Base-by-base conservation (phyloP, 1,140 invertebrate genomes). In the Drosophila willistoni region DNA sequence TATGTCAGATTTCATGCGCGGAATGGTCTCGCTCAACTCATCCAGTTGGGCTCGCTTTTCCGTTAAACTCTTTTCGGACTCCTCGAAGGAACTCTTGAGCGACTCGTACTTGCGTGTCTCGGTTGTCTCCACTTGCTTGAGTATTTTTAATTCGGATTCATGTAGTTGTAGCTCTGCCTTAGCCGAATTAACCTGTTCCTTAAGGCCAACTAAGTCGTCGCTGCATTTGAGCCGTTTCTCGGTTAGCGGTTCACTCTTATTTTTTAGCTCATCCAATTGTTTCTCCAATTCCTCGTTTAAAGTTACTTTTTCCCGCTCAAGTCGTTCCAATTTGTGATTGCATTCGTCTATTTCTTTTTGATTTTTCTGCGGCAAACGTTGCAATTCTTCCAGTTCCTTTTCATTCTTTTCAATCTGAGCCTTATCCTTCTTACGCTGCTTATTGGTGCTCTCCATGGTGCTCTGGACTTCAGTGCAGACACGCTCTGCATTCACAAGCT, bases 141-240 rank as follows among this genome's bases (percentile, higher is more conserved):
- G 97, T 19, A 98, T 93, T 86, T 98, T 96, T 4, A 98, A 91
- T 90, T 98, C 95, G 0, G 96, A 96, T 83, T 98, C 95, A 0
- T 96, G 95, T 14, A 98, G 92, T 76, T 96, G 95, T 65, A 95
- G 94, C 82, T 95, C 94, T 3, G 96, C 95, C 83, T 96, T 96
- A 2, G 80, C 79, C 0, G 65, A 9, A 7, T 83, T 87, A 1
- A 89, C 84, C 4, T 64, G 64, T 14, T 74, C 83, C 7, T 89
- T 83, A 1, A 89, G 69, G 0, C 83, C 83, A 7, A 87, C 81
- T 51, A 89, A 17, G 10, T 87, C 73, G 55, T 87, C 0, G 95
- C 94, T 77, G 10, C 56, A 78, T 64, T 93, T 92, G 36, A 96
- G 94, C 69, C 96, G 96, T 71, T 95, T 93, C 54, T 95, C 94